These are phyloP conservation scores for Tricholaema leucomelas DNA, from an alignment of 2,113 vertebrate species.

Conservation along the genomic window DNA sequence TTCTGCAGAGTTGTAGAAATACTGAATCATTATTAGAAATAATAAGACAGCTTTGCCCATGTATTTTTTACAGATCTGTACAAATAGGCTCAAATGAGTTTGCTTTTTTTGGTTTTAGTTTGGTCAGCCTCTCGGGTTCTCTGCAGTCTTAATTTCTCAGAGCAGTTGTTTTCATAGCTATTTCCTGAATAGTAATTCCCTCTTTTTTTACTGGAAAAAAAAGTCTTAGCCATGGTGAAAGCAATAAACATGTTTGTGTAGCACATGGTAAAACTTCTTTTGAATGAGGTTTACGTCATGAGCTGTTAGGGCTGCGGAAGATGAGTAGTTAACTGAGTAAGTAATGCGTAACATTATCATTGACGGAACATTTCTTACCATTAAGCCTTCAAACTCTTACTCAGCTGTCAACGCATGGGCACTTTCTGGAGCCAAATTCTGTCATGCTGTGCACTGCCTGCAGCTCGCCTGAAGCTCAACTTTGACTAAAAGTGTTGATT, in stretches of 20 bases:
- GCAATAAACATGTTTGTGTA: constrained; percentile 4
- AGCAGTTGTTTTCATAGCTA: background rate
- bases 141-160: background rate
- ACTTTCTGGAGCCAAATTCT: constrained; percentile 86
- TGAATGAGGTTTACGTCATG: background rate
- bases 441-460: constrained; percentile 87
- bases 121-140: background rate
- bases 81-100: background rate
- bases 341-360: constrained; percentile 73
- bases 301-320: constrained; percentile 78
- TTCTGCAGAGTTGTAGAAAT: background rate
- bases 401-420: constrained; percentile 91
- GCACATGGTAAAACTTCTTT: background rate
- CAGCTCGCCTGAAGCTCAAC: constrained; percentile 90
- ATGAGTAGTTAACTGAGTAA: constrained; percentile 76
- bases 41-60: no score
- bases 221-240: background rate
- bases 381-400: constrained; percentile 85
- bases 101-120: background rate
- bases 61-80: background rate
- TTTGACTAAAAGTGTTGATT: constrained; percentile 94
- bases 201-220: background rate
- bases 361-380: constrained; percentile 82
- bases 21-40: no score
- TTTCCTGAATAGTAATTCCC: background rate